A percentile compares a stretch with the other conserved stretches of the same genome.
Conservation (phyloP, 35 echinoderm and acorn worm genomes). For the Apostichopus californicus region DNA sequence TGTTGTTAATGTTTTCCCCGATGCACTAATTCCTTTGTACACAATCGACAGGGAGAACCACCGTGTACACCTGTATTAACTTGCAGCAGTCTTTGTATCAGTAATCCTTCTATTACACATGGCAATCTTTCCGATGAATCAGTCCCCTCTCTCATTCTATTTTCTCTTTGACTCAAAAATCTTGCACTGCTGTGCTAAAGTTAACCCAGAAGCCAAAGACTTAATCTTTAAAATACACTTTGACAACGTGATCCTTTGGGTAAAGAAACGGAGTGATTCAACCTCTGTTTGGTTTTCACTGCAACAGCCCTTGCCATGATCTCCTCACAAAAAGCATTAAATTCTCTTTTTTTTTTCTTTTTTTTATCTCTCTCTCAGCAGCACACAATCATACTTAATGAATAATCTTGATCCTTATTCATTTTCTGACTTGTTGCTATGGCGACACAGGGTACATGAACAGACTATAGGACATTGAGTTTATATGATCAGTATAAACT, state of each 20-base stretch:
- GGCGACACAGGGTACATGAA: background rate
- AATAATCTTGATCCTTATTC: conserved; percentile 7
- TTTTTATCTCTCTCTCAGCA: background rate
- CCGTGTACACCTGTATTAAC: background rate
- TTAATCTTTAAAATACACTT: conserved; percentile 46
- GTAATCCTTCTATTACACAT: background rate
- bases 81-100: background rate
- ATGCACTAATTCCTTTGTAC: background rate
- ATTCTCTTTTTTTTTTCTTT: background rate
- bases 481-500: background rate
- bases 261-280: background rate
- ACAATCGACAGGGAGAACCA: background rate
- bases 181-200: background rate
- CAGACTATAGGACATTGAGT: background rate
- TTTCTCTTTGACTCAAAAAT: background rate
- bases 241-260: background rate
- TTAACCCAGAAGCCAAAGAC: conserved; percentile 35
- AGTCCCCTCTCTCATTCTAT: background rate
- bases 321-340: background rate
- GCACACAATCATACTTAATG: conserved; percentile 6
- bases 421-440: background rate
- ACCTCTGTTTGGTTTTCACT: background rate
- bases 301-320: too few species aligned
- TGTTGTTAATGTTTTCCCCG: background rate
- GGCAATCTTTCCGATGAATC: background rate